phyloP scores from a whole-genome alignment of 2,797 vertebrate species.

The Enteromius afrohamiltoni region DNA sequence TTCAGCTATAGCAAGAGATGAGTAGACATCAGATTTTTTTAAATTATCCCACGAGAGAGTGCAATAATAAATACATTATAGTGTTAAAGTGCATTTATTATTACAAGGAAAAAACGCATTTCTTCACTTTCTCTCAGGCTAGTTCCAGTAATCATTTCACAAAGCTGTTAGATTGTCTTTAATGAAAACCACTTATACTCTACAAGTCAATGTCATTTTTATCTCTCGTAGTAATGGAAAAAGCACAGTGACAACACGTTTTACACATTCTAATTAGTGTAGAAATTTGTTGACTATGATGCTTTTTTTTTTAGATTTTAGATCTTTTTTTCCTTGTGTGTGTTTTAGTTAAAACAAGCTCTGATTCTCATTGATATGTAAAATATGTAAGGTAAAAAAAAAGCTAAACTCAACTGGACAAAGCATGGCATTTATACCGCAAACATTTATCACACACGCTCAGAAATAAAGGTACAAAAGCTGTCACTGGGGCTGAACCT shows the following conservation, averaged over 20 bases:
- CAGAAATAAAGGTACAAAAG: too few relatives aligned
- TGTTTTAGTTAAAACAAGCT: background rate
- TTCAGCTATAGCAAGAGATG: background rate
- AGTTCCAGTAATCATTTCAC: background rate
- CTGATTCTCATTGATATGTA: background rate
- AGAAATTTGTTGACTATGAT: background rate
- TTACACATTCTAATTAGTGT: background rate
- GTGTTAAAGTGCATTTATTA: background rate
- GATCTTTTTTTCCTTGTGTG: background rate
- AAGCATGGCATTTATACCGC: background rate
- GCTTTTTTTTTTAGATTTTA: background rate
- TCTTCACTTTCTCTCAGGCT: background rate
- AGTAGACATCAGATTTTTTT: too few relatives aligned
- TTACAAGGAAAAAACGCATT: background rate
- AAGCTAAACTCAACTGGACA: background rate
- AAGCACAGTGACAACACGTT: background rate
- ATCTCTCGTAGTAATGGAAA: background rate
- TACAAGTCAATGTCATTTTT: background rate
- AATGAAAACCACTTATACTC: background rate
- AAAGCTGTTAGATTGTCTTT: background rate
- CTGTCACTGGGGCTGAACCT: too few relatives aligned
- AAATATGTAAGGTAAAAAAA: background rate
- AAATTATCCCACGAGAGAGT: background rate
- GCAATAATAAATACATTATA: too few relatives aligned
- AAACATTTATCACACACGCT: background rate